A percentile compares a stretch with the other conserved stretches of the same genome.
Evolutionary conservation across 2,888 invertebrate genomes (phyloP).

Genomic region (Ennomos erosarius): DNA sequence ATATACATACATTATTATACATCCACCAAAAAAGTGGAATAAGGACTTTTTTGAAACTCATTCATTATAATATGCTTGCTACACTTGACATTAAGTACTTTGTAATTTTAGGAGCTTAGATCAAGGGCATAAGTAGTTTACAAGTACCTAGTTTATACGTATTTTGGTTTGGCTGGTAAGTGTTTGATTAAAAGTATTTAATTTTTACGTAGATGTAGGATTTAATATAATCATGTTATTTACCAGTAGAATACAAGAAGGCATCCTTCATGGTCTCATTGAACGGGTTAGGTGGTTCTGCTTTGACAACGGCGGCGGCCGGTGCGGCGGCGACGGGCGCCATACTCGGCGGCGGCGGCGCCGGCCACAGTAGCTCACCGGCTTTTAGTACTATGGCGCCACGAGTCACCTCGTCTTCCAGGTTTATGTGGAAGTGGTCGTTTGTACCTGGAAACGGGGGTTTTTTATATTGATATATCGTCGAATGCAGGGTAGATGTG

Average conservation of each 20-base stretch:
- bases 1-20: too few relatives aligned
- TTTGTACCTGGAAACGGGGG: conserved; percentile 85
- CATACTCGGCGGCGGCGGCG: conserved; percentile 86
- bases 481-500: neutral
- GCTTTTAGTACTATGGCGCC: conserved; percentile 92
- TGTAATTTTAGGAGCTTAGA: too few relatives aligned
- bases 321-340: conserved; percentile 79
- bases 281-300: conserved; percentile 87
- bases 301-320: conserved; percentile 68
- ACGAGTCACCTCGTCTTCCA: conserved; percentile 94
- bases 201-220: too few relatives aligned
- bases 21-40: too few relatives aligned
- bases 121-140: too few relatives aligned
- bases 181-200: too few relatives aligned
- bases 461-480: neutral
- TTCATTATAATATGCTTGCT: too few relatives aligned
- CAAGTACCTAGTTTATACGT: too few relatives aligned
- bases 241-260: conserved; percentile 88
- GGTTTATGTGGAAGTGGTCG: conserved; percentile 91
- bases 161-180: too few relatives aligned
- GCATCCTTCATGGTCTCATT: conserved; percentile 88
- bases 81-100: too few relatives aligned
- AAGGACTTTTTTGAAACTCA: too few relatives aligned
- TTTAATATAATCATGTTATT: too few relatives aligned
- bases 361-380: conserved; percentile 92